Base-by-base conservation (phyloP, 2,888 invertebrate species). In the Nipponacmea schrenckii region DNA sequence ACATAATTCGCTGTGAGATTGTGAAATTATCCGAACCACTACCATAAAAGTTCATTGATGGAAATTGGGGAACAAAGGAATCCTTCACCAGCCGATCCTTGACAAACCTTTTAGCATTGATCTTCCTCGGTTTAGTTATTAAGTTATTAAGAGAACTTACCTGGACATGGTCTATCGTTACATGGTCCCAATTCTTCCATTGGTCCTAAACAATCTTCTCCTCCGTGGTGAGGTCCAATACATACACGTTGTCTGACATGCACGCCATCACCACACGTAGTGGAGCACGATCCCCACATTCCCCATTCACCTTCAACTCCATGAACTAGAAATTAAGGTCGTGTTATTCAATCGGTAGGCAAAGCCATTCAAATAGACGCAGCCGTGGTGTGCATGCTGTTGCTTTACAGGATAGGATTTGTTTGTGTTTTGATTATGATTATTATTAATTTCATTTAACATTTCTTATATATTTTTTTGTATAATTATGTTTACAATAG, bases 231-330 rank as follows among this genome's bases (percentile, higher is more conserved):
- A 1, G 82, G 80, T 39, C 77, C 79, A 50, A 78, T 69, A 73
- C 85, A 85, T 7, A 72, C 68, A 15, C 85, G 73, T 45, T 73
- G 72, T 46, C 84, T 68, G 69, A 69, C 71, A 76, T 81, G 80
- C 50, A 71, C 71, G 8, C 85, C 85, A 7, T 75, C 75, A 12
- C 81, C 84, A 77, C 85, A 85, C 1, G 80, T 79, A 56, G 78
- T 73, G 66, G 78, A 74, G 69, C 85, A 85, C 7, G 67, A 39
- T 24, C 72, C 74, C 85, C 85, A 85, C 10, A 69, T 48, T 31
- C 77, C 71, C 85, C 85, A 85, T n/a, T 62, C 10, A 45, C 46
- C 73, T 75, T 80, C 84, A 10, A 56, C 24, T 24, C 56, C 56
- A 56, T 56, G 12, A 56, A 56, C 56, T 56, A 24, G 56, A 56